Evolutionary conservation across 2,113 vertebrate species (phyloP).

Genomic region (Pygoscelis antarcticus): DNA sequence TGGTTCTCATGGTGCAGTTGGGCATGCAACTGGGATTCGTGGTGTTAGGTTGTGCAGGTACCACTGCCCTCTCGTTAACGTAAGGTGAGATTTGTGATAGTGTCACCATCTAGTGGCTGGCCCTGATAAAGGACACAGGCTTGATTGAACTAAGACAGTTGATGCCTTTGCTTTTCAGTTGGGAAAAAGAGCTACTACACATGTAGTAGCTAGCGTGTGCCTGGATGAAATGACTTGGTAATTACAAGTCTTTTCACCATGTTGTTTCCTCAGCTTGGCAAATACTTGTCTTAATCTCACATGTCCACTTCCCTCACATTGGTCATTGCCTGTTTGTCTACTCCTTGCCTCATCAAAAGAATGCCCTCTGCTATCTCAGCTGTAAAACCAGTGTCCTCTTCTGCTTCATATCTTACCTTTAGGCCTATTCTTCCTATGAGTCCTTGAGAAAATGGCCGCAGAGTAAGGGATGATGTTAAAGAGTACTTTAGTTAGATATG

Average conservation of each 20-base stretch:
- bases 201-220: background rate
- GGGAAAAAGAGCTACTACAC: background rate
- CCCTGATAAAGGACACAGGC: background rate
- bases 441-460: background rate
- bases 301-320: background rate
- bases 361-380: background rate
- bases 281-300: background rate
- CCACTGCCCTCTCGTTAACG: accelerated
- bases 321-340: background rate
- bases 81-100: background rate
- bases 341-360: background rate
- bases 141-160: background rate
- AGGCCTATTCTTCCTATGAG: background rate
- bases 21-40: background rate
- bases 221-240: background rate
- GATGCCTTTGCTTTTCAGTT: background rate
- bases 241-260: background rate
- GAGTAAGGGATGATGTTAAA: background rate
- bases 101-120: slow-evolving; percentile 53
- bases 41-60: background rate
- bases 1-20: background rate
- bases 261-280: background rate
- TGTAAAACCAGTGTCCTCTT: background rate
- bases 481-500: background rate
- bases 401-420: background rate